These are phyloP conservation scores for Spea hammondii DNA, from an alignment of 2,797 vertebrate species.

Conservation along the genomic window DNA sequence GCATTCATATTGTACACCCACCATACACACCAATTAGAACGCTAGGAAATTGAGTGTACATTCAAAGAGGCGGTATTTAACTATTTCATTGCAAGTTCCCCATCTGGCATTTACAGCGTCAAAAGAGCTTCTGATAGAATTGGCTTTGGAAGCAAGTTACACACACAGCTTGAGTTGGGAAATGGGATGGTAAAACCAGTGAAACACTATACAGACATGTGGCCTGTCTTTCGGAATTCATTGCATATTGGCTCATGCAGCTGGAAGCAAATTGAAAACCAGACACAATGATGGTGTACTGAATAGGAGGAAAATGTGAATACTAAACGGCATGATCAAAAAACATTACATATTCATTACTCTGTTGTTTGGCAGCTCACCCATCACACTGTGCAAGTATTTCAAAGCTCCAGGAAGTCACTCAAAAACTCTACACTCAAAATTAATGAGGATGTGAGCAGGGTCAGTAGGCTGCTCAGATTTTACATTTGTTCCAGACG, in stretches of 20 bases:
- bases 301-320: constrained; percentile 37
- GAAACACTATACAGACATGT: constrained; percentile 36
- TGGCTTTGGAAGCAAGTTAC: constrained; percentile 35
- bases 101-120: neutral
- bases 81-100: too few species aligned
- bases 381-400: constrained; percentile 21
- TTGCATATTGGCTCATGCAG: constrained; percentile 38
- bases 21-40: too few species aligned
- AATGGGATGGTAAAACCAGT: constrained; percentile 39
- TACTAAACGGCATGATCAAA: constrained; percentile 30
- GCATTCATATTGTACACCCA: too few species aligned
- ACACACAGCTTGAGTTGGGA: constrained; percentile 37
- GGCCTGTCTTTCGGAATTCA: constrained; percentile 45
- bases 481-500: too few species aligned
- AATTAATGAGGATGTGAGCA: too few species aligned
- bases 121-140: constrained; percentile 5
- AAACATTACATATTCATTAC: constrained; percentile 35
- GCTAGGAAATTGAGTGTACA: too few species aligned
- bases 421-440: neutral
- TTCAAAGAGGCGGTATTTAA: too few species aligned
- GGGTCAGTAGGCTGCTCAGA: too few species aligned
- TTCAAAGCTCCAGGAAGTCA: constrained; percentile 23
- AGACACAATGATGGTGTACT: constrained; percentile 39
- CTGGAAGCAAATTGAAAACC: constrained; percentile 50
- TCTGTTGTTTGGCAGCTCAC: constrained; percentile 16